Evolutionary conservation across 2,888 invertebrate genomes (phyloP).

Genomic region (Leptinotarsa tumamoca): DNA sequence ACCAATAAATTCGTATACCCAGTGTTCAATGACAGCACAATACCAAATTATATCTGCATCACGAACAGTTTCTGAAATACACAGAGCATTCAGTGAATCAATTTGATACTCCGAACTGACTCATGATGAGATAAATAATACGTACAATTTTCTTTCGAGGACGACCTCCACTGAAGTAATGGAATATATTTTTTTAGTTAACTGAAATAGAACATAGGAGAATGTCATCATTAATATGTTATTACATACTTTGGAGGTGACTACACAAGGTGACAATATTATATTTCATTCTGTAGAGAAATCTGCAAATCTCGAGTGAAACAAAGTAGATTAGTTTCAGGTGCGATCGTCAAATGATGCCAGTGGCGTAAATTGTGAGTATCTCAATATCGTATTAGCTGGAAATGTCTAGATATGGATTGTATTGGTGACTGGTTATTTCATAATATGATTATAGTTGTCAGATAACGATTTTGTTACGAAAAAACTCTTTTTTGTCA

Average conservation of each 20-base stretch:
- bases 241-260: conserved; percentile 27
- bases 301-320: conserved; percentile 20
- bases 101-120: background rate
- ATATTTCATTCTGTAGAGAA: conserved; percentile 25
- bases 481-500: too few relatives aligned
- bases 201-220: conserved; percentile 27
- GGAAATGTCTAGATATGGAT: too few relatives aligned
- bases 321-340: conserved; percentile 15
- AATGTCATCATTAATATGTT: conserved; percentile 32
- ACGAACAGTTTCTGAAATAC: too few relatives aligned
- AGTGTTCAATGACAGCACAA: too few relatives aligned
- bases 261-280: conserved; percentile 31
- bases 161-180: conserved; percentile 22
- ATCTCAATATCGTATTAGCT: too few relatives aligned
- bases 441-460: too few relatives aligned
- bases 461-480: too few relatives aligned
- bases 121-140: conserved; percentile 8
- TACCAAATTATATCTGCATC: too few relatives aligned
- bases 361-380: background rate
- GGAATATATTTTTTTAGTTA: conserved; percentile 19
- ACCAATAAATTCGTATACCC: too few relatives aligned
- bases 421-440: too few relatives aligned
- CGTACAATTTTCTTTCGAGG: conserved; percentile 1
- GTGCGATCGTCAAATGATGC: background rate
- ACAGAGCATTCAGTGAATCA: background rate